Evolutionary conservation across 2,797 vertebrate genomes (phyloP).

Genomic region (Paramormyrops hopkinsi): DNA sequence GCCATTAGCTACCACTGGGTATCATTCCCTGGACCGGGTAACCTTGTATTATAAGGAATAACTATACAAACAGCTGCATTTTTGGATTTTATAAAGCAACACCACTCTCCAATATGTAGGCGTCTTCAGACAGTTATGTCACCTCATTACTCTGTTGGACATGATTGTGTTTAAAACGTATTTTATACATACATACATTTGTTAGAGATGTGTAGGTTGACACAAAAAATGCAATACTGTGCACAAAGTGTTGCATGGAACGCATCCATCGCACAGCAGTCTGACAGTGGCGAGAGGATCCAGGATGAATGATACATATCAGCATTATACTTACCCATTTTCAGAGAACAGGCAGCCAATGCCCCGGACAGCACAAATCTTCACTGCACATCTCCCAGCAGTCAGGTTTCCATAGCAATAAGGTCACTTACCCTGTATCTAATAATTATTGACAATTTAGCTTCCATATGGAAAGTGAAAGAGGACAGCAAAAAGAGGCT

Average conservation of each 20-base stretch:
- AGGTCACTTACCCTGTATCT: not conserved
- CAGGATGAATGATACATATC: not conserved
- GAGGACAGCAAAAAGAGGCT: not conserved
- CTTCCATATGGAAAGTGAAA: not conserved
- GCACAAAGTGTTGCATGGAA: not conserved
- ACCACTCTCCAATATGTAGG: not conserved
- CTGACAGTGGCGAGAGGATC: not conserved
- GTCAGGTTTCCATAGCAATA: constrained; percentile 7
- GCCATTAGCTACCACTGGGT: not conserved
- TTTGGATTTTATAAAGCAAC: not conserved
- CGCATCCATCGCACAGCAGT: not conserved
- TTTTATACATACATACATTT: not conserved
- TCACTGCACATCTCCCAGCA: not conserved
- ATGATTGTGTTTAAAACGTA: not conserved
- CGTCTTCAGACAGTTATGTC: not conserved
- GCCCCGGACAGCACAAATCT: not conserved
- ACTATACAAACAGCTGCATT: not conserved
- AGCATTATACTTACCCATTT: not conserved
- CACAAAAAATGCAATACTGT: not conserved
- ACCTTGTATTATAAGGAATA: not conserved
- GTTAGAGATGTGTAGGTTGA: not conserved
- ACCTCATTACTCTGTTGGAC: not conserved
- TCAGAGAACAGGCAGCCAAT: not conserved
- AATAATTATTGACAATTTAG: constrained; percentile 6
- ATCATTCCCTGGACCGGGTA: not conserved